A percentile compares a stretch with the other conserved stretches of the same genome.
Evolutionary conservation across 1,140 invertebrate species (phyloP).

Genomic region (Goniozus legneri): DNA sequence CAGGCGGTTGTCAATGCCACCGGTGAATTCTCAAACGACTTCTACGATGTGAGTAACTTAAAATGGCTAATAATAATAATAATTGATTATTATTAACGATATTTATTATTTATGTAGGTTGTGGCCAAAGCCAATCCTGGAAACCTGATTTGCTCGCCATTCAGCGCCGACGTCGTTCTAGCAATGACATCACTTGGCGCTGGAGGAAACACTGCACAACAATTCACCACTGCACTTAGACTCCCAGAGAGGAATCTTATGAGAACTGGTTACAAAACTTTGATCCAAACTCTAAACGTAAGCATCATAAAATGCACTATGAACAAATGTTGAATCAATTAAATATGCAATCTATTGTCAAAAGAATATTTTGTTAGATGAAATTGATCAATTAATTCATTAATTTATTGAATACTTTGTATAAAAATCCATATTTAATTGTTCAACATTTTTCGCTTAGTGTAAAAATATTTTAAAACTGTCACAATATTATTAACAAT

Average conservation of each 20-base stretch:
- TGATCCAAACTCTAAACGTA: slow-evolving; percentile 37
- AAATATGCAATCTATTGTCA: neutral
- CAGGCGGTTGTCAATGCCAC: too few relatives aligned
- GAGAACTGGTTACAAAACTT: slow-evolving; percentile 21
- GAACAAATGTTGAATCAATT: neutral
- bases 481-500: too few relatives aligned
- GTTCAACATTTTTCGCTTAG: too few relatives aligned
- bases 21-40: too few relatives aligned
- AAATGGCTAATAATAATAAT: neutral
- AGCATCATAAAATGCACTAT: neutral
- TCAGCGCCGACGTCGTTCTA: slow-evolving; percentile 34
- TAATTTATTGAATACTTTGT: slow-evolving; percentile 2
- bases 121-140: slow-evolving; percentile 12
- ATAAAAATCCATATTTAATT: too few relatives aligned
- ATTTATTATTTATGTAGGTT: slow-evolving; percentile 15
- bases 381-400: neutral
- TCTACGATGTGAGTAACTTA: too few relatives aligned
- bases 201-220: slow-evolving; percentile 27
- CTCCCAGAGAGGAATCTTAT: slow-evolving; percentile 26
- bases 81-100: neutral
- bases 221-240: slow-evolving; percentile 30
- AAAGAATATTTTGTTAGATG: neutral
- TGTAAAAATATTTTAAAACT: too few relatives aligned
- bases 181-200: slow-evolving; percentile 41
- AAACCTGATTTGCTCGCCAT: slow-evolving; percentile 37